Evolutionary conservation across 2,888 invertebrate species (phyloP).

Genomic region (Phytoseiulus persimilis): DNA sequence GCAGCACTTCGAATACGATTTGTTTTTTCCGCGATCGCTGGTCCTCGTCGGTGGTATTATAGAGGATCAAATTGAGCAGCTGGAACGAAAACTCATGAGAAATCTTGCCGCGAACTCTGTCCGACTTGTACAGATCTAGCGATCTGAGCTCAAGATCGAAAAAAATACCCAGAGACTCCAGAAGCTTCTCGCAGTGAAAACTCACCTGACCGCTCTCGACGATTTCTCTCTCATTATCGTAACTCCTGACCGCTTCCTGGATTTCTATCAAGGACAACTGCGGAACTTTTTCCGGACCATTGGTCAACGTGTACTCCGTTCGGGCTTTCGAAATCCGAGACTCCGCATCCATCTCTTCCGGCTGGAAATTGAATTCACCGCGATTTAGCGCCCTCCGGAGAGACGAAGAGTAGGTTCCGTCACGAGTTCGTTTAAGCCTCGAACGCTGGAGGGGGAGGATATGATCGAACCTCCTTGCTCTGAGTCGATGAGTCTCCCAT

Average conservation of each 20-base stretch:
- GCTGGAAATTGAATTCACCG: neutral
- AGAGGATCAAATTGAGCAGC: conserved; percentile 1
- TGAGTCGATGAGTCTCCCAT: no score
- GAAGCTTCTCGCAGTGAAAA: neutral
- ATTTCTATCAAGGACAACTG: neutral
- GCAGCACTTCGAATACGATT: neutral
- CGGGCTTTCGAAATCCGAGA: neutral
- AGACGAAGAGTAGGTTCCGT: no score
- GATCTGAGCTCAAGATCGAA: no score
- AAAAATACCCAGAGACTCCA: no score
- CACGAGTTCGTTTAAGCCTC: no score
- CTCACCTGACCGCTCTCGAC: neutral
- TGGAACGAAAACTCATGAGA: neutral
- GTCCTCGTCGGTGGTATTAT: neutral
- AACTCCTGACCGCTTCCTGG: neutral
- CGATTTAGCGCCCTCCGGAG: no score
- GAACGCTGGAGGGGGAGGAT: no score
- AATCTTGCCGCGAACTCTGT: no score
- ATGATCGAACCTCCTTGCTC: no score
- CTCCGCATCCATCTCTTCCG: neutral
- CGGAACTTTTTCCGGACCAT: neutral
- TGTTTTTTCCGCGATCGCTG: conserved; percentile 24
- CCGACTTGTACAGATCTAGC: no score
- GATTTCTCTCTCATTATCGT: neutral
- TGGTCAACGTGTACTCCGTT: neutral